These are phyloP conservation scores for Rhyacophila evoluta DNA, from an alignment of 2,888 invertebrate species.

Conservation along the genomic window DNA sequence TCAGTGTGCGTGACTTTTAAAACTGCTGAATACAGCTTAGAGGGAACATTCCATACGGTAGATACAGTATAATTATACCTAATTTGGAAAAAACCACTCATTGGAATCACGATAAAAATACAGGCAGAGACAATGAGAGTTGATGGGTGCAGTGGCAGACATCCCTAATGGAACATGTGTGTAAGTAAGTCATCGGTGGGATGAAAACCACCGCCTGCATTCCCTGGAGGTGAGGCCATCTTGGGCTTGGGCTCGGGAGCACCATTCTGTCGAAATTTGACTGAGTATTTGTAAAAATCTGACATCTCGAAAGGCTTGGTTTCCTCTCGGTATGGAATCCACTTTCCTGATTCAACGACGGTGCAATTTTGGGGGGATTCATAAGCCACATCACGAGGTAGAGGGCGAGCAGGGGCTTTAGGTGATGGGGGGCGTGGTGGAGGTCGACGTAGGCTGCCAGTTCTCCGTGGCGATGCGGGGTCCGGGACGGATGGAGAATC, in stretches of 20 bases:
- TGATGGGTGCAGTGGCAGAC: background rate
- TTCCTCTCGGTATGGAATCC: slow-evolving; percentile 92
- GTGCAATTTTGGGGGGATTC: slow-evolving; percentile 88
- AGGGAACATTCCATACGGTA: too few species aligned
- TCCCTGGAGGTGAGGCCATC: background rate
- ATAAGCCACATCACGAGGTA: slow-evolving; percentile 66
- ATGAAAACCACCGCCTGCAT: background rate
- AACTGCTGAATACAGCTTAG: too few species aligned
- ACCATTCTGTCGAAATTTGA: slow-evolving; percentile 83
- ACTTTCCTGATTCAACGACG: slow-evolving; percentile 88
- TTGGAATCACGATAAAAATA: too few species aligned
- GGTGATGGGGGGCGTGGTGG: slow-evolving; percentile 11
- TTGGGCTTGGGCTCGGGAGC: background rate
- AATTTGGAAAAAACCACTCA: too few species aligned
- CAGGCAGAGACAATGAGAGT: background rate
- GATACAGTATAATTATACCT: too few species aligned
- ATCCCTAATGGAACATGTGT: background rate
- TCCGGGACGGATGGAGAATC: slow-evolving; percentile 68
- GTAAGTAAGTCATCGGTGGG: background rate
- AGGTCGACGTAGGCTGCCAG: background rate
- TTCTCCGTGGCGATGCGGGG: slow-evolving; percentile 27
- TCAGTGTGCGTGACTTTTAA: too few species aligned
- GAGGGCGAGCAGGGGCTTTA: slow-evolving; percentile 59
- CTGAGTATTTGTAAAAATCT: slow-evolving; percentile 97
- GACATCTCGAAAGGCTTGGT: slow-evolving; percentile 98